A percentile compares a stretch with the other conserved stretches of the same genome.
phyloP scores from a whole-genome alignment of 1,140 invertebrate species.

The Thalassaphorura encarpata region DNA sequence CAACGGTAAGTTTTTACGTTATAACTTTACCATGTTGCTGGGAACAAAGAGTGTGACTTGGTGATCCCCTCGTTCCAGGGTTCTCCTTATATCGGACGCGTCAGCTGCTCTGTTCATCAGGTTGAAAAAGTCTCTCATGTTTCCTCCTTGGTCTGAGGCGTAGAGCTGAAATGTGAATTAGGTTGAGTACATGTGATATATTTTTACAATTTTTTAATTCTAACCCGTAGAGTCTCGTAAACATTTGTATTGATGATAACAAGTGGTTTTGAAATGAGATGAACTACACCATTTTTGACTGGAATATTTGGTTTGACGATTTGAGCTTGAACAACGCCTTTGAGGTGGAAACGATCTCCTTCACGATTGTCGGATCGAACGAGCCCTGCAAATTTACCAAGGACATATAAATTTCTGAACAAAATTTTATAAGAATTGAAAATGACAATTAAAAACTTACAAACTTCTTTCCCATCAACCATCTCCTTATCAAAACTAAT shows the following conservation, averaged over 20 bases:
- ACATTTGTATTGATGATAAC: conserved; percentile 79
- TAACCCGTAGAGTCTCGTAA: conserved; percentile 71
- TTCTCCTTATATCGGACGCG: conserved; percentile 3
- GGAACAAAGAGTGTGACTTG: conserved; percentile 71
- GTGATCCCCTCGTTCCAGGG: not conserved
- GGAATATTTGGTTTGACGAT: conserved; percentile 83
- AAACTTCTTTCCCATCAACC: not conserved
- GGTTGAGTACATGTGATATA: not conserved
- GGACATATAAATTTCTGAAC: not conserved
- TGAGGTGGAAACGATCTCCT: conserved; percentile 59
- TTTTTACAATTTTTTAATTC: not conserved
- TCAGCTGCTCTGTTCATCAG: conserved; percentile 51
- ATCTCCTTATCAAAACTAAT: conserved; percentile 2
- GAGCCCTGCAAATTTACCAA: conserved; percentile 49
- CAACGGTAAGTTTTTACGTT: not conserved
- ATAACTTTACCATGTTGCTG: not conserved
- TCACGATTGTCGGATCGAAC: conserved; percentile 62
- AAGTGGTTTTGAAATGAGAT: conserved; percentile 77
- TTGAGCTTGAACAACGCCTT: conserved; percentile 74
- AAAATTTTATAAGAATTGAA: not conserved
- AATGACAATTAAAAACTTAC: not conserved
- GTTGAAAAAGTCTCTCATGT: conserved; percentile 54
- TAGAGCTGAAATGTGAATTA: not conserved
- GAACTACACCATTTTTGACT: conserved; percentile 80
- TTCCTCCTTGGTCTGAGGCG: conserved; percentile 4